A percentile compares a stretch with the other conserved stretches of the same genome.
These are phyloP conservation scores for Lysandra bellargus DNA, from an alignment of 2,888 invertebrate genomes.

Conservation along the genomic window DNA sequence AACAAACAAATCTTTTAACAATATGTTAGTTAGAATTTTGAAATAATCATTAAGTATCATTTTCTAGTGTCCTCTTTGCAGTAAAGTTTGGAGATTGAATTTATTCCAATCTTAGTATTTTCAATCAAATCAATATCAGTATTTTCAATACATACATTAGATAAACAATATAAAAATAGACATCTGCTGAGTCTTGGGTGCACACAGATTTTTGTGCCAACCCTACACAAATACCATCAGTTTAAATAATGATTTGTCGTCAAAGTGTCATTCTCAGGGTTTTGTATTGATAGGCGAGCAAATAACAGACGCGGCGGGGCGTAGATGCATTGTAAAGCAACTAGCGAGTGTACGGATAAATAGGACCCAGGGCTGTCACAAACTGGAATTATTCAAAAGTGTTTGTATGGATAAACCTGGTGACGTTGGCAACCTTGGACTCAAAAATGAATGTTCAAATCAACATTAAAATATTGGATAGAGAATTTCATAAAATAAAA, in stretches of 20 bases:
- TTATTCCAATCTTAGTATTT: neutral
- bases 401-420: neutral
- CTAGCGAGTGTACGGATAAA: neutral
- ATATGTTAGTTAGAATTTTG: neutral
- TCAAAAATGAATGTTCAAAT: neutral
- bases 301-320: slow-evolving; percentile 27
- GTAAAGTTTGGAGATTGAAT: neutral
- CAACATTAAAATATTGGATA: too few species aligned
- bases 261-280: slow-evolving; percentile 48
- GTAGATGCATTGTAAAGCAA: slow-evolving; percentile 1
- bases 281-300: slow-evolving; percentile 30
- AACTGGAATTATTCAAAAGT: neutral
- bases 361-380: neutral
- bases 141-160: too few species aligned
- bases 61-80: too few species aligned
- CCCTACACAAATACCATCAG: slow-evolving; percentile 36
- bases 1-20: neutral
- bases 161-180: too few species aligned
- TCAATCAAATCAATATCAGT: too few species aligned
- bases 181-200: neutral
- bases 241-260: slow-evolving; percentile 49
- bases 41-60: neutral
- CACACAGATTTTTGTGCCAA: neutral
- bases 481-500: too few species aligned
- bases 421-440: neutral